These are phyloP conservation scores for Lutraria lutraria DNA, from an alignment of 2,888 invertebrate species.

Conservation along the genomic window DNA sequence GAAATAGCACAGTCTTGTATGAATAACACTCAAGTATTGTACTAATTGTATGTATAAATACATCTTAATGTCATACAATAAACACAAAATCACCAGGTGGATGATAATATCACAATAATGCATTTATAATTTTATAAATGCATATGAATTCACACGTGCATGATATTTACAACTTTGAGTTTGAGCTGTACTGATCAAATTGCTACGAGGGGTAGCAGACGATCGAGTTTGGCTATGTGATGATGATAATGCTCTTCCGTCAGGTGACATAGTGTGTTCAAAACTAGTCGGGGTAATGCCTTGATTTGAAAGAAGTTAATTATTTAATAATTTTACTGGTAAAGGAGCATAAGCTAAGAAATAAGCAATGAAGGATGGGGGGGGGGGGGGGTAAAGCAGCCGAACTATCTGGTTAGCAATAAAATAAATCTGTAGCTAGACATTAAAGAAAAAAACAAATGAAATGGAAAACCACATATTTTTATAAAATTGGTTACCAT, in stretches of 20 bases:
- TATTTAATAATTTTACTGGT: neutral
- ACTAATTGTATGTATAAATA: no score
- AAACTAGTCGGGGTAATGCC: neutral
- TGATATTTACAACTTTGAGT: constrained; percentile 64
- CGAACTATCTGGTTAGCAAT: neutral
- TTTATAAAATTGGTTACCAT: constrained; percentile 30
- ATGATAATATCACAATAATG: neutral
- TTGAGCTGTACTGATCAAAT: constrained; percentile 42
- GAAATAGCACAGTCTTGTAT: neutral
- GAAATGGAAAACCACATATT: neutral
- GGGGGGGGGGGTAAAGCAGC: neutral
- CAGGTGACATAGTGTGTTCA: constrained; percentile 39
- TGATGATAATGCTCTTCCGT: constrained; percentile 56
- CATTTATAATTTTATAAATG: no score
- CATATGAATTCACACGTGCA: constrained; percentile 28
- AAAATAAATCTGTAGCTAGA: neutral
- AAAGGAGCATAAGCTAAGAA: neutral
- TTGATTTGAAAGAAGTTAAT: neutral
- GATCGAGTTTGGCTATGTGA: constrained; percentile 56
- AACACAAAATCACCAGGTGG: neutral
- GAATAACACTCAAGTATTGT: neutral
- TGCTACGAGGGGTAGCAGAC: constrained; percentile 49
- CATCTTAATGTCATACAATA: neutral
- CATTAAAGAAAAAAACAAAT: neutral
- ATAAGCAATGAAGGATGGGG: neutral